Percentiles rank a stretch among this genome's conserved stretches.
phyloP scores from a whole-genome alignment of 2,113 vertebrate species.

The Sturnira hondurensis region DNA sequence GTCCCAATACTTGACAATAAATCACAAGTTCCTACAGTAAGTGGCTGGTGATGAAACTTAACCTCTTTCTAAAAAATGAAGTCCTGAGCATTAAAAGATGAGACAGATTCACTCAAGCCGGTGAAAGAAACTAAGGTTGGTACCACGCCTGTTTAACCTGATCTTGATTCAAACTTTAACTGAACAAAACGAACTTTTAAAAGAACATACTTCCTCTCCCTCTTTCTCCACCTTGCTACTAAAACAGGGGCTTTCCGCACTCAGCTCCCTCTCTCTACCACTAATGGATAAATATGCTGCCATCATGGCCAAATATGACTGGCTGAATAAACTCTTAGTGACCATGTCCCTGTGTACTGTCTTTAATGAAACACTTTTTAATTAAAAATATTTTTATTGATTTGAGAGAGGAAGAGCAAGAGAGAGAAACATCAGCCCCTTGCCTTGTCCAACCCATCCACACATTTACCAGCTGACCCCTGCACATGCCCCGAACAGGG shows the following conservation, averaged over 20 bases:
- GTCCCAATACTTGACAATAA: not conserved
- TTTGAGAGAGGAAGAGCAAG: no score
- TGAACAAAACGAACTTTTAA: not conserved
- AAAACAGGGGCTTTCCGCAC: not conserved
- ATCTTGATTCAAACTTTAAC: not conserved
- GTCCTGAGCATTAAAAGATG: not conserved
- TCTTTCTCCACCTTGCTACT: not conserved
- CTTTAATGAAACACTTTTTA: not conserved
- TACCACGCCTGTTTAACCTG: not conserved
- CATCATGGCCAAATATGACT: not conserved
- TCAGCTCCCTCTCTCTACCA: not conserved
- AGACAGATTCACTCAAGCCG: not conserved
- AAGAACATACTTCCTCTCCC: not conserved
- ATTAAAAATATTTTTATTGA: no score
- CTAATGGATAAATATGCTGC: not conserved
- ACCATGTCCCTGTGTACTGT: not conserved
- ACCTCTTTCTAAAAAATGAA: slow-evolving; percentile 6
- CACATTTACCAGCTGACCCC: no score
- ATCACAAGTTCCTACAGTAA: not conserved
- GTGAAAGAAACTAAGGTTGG: not conserved
- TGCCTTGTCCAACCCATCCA: no score
- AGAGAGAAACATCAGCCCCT: no score
- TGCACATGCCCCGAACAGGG: no score
- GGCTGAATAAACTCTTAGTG: not conserved
- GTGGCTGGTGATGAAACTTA: not conserved